Evolutionary conservation across 2,888 invertebrate genomes (phyloP).

Genomic region (Craniophora ligustri): DNA sequence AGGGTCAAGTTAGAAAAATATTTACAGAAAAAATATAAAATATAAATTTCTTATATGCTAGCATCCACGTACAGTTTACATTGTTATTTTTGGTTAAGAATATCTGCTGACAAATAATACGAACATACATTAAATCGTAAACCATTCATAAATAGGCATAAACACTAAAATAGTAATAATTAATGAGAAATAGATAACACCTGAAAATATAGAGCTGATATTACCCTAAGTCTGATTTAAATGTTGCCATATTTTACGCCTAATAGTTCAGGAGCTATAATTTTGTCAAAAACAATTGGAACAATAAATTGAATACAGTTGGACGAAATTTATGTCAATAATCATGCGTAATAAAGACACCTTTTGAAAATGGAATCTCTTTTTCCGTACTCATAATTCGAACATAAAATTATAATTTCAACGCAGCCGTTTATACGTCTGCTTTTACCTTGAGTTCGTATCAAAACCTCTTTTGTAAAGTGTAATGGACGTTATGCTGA

Average conservation of each 20-base stretch:
- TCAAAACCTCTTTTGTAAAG: not conserved
- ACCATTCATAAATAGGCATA: too few relatives aligned
- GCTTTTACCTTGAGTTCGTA: not conserved
- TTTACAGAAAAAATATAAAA: too few relatives aligned
- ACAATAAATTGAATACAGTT: conserved; percentile 56
- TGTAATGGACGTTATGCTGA: conserved; percentile 6
- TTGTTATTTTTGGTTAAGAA: too few relatives aligned
- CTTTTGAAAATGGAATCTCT: conserved; percentile 31
- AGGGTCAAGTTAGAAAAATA: too few relatives aligned
- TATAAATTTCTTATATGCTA: too few relatives aligned
- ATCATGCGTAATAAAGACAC: conserved; percentile 51
- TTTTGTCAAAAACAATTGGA: conserved; percentile 51
- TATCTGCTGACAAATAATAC: too few relatives aligned
- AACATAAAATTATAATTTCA: not conserved
- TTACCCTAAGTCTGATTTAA: conserved; percentile 17
- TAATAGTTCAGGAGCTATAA: conserved; percentile 25
- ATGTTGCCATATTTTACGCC: conserved; percentile 22
- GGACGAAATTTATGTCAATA: conserved; percentile 53
- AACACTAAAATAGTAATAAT: too few relatives aligned
- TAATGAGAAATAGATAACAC: not conserved
- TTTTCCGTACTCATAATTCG: conserved; percentile 19
- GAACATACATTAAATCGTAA: too few relatives aligned
- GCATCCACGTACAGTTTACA: too few relatives aligned
- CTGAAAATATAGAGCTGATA: conserved; percentile 17
- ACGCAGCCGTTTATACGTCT: not conserved